Evolutionary conservation across 2,888 invertebrate genomes (phyloP).

Genomic region (Campoplex nolae): DNA sequence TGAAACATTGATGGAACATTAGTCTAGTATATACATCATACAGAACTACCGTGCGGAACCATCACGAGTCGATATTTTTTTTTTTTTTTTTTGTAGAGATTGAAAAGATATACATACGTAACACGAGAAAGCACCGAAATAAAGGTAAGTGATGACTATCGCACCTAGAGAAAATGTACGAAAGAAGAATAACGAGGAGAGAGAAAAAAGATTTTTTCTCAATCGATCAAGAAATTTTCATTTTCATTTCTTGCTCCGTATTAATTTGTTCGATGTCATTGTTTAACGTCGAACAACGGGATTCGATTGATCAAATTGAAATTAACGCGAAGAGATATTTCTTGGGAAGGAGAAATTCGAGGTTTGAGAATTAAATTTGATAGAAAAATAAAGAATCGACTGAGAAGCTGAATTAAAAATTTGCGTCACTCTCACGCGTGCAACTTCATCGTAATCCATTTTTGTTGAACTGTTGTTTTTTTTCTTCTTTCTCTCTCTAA

Average conservation of each 20-base stretch:
- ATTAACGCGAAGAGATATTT: no score
- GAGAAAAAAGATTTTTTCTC: not conserved
- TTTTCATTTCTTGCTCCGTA: no score
- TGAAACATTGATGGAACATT: constrained; percentile 75
- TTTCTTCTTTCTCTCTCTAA: not conserved
- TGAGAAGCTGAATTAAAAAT: not conserved
- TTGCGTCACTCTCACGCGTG: not conserved
- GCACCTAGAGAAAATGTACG: not conserved
- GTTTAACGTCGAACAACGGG: no score
- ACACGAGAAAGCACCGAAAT: constrained; percentile 2
- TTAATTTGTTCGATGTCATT: no score
- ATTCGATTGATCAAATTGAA: no score
- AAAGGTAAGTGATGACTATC: constrained; percentile 6
- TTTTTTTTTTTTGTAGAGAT: constrained; percentile 32
- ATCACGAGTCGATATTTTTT: constrained; percentile 4
- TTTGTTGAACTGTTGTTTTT: constrained; percentile 34
- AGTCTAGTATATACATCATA: constrained; percentile 48
- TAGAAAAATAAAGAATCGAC: not conserved
- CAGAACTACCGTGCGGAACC: constrained; percentile 10
- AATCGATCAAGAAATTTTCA: no score
- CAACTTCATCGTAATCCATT: not conserved
- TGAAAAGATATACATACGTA: constrained; percentile 38
- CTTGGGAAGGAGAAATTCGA: no score
- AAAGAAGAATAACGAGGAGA: not conserved
- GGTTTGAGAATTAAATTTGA: not conserved